Base-by-base conservation (phyloP, 2,888 invertebrate species). In the Gymnocheta viridis region DNA sequence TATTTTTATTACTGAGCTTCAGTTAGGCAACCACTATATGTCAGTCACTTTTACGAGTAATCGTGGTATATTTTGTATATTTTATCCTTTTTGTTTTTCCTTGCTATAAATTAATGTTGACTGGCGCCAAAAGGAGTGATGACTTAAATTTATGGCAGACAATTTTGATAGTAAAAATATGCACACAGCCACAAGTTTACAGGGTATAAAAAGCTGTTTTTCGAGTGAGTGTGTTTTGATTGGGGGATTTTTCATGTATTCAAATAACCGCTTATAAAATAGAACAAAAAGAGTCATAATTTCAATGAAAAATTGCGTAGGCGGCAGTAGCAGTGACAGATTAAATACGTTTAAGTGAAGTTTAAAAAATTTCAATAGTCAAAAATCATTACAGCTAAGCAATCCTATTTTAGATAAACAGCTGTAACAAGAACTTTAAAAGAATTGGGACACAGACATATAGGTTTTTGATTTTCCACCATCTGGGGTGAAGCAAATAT, bases 91-190 rank as follows among this genome's bases (percentile, higher is more conserved):
- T 73, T 62, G 54, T 62, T 73, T 62, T 44, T 64, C 35, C 56
- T 80, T 60, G 73, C 35, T 54, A 44, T 64, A 82, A 76, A 69
- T 85, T 70, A 58, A 74, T 82, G 80, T 66, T 80, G 73, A 49
- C 69, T 72, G 82, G 79, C 82, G 80, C 85, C 82, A 78, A 62
- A 64, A 60, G 51, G 41, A 74, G 29, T 51, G 64, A 79, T 64
- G 76, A 41, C 73, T 73, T 60, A 29, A 84, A 72, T 79, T 79
- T 80, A 82, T 83, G 51, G 67, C 73, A 69, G 82, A 69, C 66
- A 82, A 77, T 58, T 80, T 78, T 67, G 29, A 78, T 73, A 64
- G 38, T 60, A 27, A 62, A 56, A 58, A 58, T 32, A 74, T 60
- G 29, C 32, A 73, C 38, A n/a, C 22, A 32, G 17, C n/a, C n/a